These are phyloP conservation scores for Syndactyla subalaris DNA, from an alignment of 2,797 vertebrate genomes.

Conservation along the genomic window DNA sequence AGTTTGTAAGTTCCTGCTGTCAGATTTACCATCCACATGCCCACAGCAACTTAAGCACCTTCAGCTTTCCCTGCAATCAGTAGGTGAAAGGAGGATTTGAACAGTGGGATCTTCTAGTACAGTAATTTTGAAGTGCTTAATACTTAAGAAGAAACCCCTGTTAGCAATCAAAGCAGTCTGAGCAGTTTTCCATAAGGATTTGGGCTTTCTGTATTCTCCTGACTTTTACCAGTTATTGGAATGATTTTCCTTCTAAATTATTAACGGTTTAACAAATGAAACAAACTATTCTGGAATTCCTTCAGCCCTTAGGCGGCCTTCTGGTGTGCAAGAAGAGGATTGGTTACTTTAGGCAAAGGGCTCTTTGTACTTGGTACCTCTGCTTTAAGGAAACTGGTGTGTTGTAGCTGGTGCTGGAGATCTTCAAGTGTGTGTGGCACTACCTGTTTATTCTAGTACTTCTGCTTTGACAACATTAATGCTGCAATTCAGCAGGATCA, in stretches of 20 bases:
- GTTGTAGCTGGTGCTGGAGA: neutral
- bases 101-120: neutral
- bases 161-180: neutral
- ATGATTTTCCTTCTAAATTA: neutral
- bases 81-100: neutral
- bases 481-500: neutral
- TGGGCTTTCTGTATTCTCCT: neutral
- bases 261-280: neutral
- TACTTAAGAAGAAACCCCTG: neutral
- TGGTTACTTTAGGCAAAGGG: neutral
- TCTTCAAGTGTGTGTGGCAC: neutral
- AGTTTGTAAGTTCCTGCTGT: neutral
- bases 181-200: neutral
- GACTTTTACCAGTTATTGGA: neutral
- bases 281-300: neutral
- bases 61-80: neutral
- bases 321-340: neutral
- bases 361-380: neutral
- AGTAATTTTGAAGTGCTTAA: neutral
- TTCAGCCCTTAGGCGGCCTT: neutral
- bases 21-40: accelerated
- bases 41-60: neutral
- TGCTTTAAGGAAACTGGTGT: neutral
- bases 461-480: neutral
- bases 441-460: neutral